These are phyloP conservation scores for Andrena hattorfiana DNA, from an alignment of 2,888 invertebrate species.

Conservation along the genomic window DNA sequence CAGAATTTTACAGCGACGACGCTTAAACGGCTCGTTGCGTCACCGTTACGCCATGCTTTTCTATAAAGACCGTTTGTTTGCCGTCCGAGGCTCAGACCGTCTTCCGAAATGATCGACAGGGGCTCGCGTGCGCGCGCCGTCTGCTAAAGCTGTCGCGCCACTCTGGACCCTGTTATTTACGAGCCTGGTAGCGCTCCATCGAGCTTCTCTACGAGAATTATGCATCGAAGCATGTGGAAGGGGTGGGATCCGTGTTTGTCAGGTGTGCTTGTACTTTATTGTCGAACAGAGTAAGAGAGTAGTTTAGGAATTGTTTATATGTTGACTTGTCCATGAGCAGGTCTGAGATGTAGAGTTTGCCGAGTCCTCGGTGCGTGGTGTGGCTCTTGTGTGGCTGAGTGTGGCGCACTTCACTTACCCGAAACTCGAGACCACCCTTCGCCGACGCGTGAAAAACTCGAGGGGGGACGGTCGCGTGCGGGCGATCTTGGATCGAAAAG, in stretches of 20 bases:
- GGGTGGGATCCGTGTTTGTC: conserved; percentile 27
- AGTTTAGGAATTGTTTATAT: not conserved
- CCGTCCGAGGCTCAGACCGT: conserved; percentile 68
- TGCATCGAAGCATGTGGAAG: not conserved
- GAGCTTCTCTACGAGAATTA: not conserved
- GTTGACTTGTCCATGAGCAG: not conserved
- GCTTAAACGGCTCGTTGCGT: conserved; percentile 70
- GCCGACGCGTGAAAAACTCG: not conserved
- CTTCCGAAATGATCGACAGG: conserved; percentile 43
- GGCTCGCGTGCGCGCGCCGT: not conserved
- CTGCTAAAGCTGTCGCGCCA: conserved; percentile 1
- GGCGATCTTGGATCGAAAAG: not conserved
- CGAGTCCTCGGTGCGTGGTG: conserved; percentile 21
- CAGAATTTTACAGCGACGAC: conserved; percentile 73
- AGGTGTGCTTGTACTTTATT: conserved; percentile 55
- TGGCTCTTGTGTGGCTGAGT: conserved; percentile 47
- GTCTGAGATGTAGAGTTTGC: not conserved
- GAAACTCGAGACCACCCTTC: conserved; percentile 63
- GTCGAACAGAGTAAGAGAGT: conserved; percentile 7
- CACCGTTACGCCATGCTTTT: conserved; percentile 74
- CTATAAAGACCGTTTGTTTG: conserved; percentile 74
- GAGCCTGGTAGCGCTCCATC: conserved; percentile 1
- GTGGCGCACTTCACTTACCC: conserved; percentile 74
- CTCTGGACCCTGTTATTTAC: not conserved
- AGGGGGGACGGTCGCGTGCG: not conserved